These are phyloP conservation scores for Neotoma lepida DNA, from an alignment of 2,113 vertebrate genomes.

Conservation along the genomic window DNA sequence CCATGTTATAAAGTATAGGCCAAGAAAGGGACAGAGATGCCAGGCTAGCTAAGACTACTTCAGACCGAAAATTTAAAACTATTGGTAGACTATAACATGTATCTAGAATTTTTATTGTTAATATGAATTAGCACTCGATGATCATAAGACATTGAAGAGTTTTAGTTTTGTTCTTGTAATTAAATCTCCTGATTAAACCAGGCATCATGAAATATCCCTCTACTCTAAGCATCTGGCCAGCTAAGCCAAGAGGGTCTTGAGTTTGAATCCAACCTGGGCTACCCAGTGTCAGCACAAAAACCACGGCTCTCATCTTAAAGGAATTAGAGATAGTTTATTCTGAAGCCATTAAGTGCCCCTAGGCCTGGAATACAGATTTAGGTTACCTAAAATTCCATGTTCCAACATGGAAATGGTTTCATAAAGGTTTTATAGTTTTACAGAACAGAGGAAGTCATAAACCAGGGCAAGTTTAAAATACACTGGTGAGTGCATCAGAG, in stretches of 20 bases:
- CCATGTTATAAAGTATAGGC: constrained; percentile 28
- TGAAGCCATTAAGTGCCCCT: background rate
- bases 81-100: background rate
- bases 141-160: constrained; percentile 1
- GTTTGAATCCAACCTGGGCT: background rate
- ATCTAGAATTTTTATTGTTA: constrained; percentile 16
- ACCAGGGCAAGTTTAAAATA: background rate
- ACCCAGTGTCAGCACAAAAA: background rate
- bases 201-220: background rate
- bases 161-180: background rate
- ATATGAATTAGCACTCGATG: constrained; percentile 39
- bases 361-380: background rate
- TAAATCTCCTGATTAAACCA: background rate
- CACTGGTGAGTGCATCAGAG: background rate
- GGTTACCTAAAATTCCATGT: background rate
- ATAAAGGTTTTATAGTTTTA: background rate
- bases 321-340: background rate
- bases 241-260: background rate
- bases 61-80: constrained; percentile 18
- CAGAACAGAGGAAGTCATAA: background rate
- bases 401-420: background rate
- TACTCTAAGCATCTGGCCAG: background rate
- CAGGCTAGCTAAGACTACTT: background rate
- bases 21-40: background rate
- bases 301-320: background rate